Percentiles rank a stretch among this genome's conserved stretches.
Evolutionary conservation across 1,140 invertebrate species (phyloP).

Genomic region (Brachionus rotundiformis): DNA sequence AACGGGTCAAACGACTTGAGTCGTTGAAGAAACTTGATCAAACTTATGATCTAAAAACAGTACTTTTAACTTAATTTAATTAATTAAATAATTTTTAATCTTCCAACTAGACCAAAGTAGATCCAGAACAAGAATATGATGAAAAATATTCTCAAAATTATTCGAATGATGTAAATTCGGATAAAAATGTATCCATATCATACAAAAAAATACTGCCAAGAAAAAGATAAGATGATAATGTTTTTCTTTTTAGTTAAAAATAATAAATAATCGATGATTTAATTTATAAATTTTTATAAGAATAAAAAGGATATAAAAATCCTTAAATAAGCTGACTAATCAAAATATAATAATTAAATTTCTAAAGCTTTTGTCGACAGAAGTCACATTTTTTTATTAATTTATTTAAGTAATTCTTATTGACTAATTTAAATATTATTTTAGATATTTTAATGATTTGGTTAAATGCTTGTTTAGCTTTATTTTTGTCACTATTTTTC

Average conservation of each 20-base stretch:
- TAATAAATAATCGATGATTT: background rate
- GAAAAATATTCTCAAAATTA: conserved; percentile 43
- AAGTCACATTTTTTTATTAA: no score
- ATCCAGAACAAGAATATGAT: conserved; percentile 50
- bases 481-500: conserved; percentile 4
- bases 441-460: background rate
- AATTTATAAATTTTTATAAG: background rate
- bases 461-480: no score
- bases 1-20: conserved; percentile 38
- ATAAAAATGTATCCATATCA: background rate
- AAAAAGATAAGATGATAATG: conserved; percentile 26
- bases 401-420: background rate
- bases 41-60: conserved; percentile 49
- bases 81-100: no score
- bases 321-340: background rate
- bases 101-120: conserved; percentile 14
- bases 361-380: background rate
- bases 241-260: background rate
- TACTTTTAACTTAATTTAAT: no score
- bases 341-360: background rate
- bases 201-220: conserved; percentile 16
- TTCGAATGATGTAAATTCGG: background rate
- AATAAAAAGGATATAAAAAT: conserved; percentile 19
- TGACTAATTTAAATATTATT: background rate
- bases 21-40: conserved; percentile 39